phyloP scores from a whole-genome alignment of 2,888 invertebrate genomes.

The Eremobia ochroleuca region DNA sequence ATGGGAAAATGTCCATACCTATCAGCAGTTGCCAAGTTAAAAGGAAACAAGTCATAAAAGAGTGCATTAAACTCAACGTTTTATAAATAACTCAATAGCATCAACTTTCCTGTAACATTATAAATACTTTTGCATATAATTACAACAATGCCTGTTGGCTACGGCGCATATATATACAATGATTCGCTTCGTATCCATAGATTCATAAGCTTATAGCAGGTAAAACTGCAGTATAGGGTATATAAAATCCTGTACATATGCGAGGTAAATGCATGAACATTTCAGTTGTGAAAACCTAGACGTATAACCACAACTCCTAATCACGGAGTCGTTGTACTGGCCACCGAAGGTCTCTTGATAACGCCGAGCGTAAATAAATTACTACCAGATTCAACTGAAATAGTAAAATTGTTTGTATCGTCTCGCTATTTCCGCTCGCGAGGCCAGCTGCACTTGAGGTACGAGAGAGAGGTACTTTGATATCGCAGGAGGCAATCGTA shows the following conservation, averaged over 20 bases:
- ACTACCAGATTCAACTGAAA: slow-evolving; percentile 52
- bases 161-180: background rate
- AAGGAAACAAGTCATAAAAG: background rate
- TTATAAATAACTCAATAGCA: slow-evolving; percentile 39
- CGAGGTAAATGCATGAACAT: slow-evolving; percentile 27
- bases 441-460: slow-evolving; percentile 32
- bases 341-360: slow-evolving; percentile 71
- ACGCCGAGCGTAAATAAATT: slow-evolving; percentile 65
- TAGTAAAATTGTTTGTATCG: slow-evolving; percentile 54
- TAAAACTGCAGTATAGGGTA: slow-evolving; percentile 7
- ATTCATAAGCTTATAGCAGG: slow-evolving; percentile 4
- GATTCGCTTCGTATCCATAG: slow-evolving; percentile 27
- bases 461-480: slow-evolving; percentile 22
- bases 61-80: slow-evolving; percentile 20
- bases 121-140: slow-evolving; percentile 33
- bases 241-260: slow-evolving; percentile 42
- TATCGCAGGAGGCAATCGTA: slow-evolving; percentile 32
- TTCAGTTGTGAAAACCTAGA: slow-evolving; percentile 48
- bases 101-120: slow-evolving; percentile 50
- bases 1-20: slow-evolving; percentile 7
- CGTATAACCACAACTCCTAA: slow-evolving; percentile 33
- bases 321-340: slow-evolving; percentile 61
- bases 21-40: slow-evolving; percentile 3
- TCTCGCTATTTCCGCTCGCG: slow-evolving; percentile 42
- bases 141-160: slow-evolving; percentile 21